Conservation (phyloP, 2,113 vertebrate genomes). For the Takifugu flavidus region DNA sequence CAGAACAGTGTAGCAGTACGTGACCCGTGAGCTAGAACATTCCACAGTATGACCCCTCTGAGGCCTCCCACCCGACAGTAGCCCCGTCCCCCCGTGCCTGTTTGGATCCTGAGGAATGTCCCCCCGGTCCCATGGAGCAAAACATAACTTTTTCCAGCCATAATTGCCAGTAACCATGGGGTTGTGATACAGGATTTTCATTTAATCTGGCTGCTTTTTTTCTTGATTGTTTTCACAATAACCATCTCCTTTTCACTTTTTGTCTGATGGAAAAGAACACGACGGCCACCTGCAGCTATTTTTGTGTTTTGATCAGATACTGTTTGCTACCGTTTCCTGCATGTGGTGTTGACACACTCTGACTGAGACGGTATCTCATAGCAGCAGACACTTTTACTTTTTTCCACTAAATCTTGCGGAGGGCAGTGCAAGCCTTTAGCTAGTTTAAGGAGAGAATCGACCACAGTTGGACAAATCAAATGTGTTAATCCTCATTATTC, state of each 20-base stretch:
- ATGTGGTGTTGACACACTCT: constrained; percentile 2
- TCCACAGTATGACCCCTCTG: constrained; percentile 61
- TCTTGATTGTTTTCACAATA: constrained; percentile 28
- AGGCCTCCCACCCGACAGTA: constrained; percentile 48
- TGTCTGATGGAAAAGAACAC: constrained; percentile 15
- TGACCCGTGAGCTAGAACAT: constrained; percentile 71
- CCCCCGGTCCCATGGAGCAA: constrained; percentile 38
- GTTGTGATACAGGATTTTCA: constrained; percentile 34
- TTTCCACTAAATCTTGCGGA: neutral
- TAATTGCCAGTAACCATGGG: constrained; percentile 32
- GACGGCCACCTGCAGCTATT: constrained; percentile 25
- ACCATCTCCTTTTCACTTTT: constrained; percentile 23
- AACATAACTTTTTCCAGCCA: constrained; percentile 21
- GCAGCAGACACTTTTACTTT: neutral
- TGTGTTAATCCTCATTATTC: neutral
- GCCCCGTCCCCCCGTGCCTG: constrained; percentile 24
- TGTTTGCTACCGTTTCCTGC: constrained; percentile 22
- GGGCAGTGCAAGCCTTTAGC: neutral
- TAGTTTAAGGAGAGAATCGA: neutral
- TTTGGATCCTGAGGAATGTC: constrained; percentile 60
- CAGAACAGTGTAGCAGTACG: constrained; percentile 60
- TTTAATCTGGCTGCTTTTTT: constrained; percentile 47
- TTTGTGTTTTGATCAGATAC: constrained; percentile 46
- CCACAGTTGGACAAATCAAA: no score
- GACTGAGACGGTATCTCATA: constrained; percentile 13